A percentile compares a stretch with the other conserved stretches of the same genome.
Evolutionary conservation across 2,888 invertebrate species (phyloP).

Genomic region (Cryptosula pallasiana): DNA sequence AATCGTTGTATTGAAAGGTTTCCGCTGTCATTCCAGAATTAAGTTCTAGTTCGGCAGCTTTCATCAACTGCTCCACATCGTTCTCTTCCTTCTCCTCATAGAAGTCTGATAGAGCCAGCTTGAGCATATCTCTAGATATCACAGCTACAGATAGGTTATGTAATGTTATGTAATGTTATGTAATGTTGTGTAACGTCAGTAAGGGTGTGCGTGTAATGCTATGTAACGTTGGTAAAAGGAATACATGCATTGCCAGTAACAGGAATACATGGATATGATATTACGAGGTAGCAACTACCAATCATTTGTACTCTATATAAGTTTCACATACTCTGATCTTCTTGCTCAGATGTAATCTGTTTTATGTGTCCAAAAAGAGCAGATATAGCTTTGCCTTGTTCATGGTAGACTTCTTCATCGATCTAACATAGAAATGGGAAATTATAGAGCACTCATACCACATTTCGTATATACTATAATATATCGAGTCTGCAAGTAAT

Average conservation of each 20-base stretch:
- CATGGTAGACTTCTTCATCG: conserved; percentile 48
- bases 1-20: not conserved
- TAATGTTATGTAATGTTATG: too few species aligned
- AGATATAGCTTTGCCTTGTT: conserved; percentile 38
- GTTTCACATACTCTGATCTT: conserved; percentile 30
- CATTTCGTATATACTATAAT: too few species aligned
- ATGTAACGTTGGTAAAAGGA: too few species aligned
- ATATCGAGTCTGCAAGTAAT: too few species aligned
- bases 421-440: too few species aligned
- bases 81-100: conserved; percentile 38
- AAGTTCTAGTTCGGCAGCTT: conserved; percentile 43
- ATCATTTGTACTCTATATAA: too few species aligned
- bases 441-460: too few species aligned
- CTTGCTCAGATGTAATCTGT: conserved; percentile 41
- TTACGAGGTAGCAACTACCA: too few species aligned
- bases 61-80: conserved; percentile 34
- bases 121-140: conserved; percentile 35
- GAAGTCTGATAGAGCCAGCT: conserved; percentile 37
- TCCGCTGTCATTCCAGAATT: conserved; percentile 35
- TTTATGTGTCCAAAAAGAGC: conserved; percentile 41
- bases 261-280: too few species aligned
- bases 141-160: not conserved
- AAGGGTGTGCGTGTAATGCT: too few species aligned
- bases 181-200: too few species aligned
- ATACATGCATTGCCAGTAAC: too few species aligned